Evolutionary conservation across 2,797 vertebrate genomes (phyloP).

Genomic region (Coluber constrictor): DNA sequence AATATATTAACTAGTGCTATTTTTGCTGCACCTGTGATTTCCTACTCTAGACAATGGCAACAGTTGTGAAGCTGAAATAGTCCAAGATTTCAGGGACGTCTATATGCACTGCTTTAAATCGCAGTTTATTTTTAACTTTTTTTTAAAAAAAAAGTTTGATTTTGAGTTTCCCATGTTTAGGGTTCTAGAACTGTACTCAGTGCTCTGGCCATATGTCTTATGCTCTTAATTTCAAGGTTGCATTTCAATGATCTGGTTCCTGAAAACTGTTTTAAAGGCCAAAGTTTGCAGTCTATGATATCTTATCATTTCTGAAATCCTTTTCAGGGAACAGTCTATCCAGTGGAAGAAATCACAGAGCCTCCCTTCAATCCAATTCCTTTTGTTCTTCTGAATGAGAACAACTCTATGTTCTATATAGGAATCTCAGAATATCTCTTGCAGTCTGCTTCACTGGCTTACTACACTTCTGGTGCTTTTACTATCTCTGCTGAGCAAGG

Average conservation of each 20-base stretch:
- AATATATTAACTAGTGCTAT: background rate
- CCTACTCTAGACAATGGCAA: background rate
- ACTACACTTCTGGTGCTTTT: constrained; percentile 76
- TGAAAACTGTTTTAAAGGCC: background rate
- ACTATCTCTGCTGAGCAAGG: constrained; percentile 74
- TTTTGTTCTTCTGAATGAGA: constrained; percentile 70
- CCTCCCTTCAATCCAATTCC: constrained; percentile 70
- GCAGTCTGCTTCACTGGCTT: constrained; percentile 81
- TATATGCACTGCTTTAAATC: background rate
- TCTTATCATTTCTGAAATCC: constrained; percentile 9
- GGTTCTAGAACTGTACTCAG: background rate
- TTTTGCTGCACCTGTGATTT: background rate
- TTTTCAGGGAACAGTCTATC: constrained; percentile 61
- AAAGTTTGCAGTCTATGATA: background rate
- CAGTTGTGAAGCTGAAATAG: background rate
- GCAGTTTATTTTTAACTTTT: background rate
- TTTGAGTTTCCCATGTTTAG: background rate
- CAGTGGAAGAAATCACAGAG: constrained; percentile 43
- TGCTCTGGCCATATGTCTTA: background rate
- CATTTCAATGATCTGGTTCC: background rate
- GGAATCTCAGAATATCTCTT: constrained; percentile 80
- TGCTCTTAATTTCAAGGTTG: background rate
- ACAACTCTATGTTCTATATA: constrained; percentile 80
- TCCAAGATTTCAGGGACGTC: background rate
- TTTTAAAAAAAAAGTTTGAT: background rate